Base-by-base conservation (phyloP, 2,888 invertebrate species). In the Spilosoma lubricipeda region DNA sequence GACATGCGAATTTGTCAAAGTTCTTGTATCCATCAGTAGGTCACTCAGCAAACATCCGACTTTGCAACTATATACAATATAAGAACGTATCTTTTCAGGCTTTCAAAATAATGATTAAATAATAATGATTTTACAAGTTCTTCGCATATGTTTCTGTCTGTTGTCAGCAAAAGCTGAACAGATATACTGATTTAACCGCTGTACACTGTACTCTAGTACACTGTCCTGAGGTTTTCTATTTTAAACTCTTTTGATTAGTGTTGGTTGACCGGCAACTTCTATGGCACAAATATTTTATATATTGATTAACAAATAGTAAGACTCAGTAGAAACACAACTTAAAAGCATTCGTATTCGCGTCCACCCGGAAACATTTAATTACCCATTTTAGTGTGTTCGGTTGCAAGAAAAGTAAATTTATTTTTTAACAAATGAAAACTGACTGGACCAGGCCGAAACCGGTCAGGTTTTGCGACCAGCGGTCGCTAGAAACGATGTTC, bases 401-500 rank as follows among this genome's bases (percentile, higher is more conserved):
- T 77, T 70, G 39, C 71, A 73, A 79, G 73, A 82, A 73, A 68
- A 72, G 77, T 72, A 70, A 64, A 42, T 52, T 68, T 73, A 63
- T 77, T 74, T 82, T 77, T 80, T 81, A 70, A 70, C 72, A 66
- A 76, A 75, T 73, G 66, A 79, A 79, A 75, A 71, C 67, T 48
- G 71, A 76, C 73, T 65, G 36, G 75, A 74, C 48, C 76, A 73
- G 77, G 70, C 73, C 81, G 81, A 73, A 87, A 87, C 80, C 77
- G 79, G 85, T 85, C 85, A 79, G 82, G 85, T 85, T 86, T 86
- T 82, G 83, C 88, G 85, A 81, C 82, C 85, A 88, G 87, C 87
- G 87, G 90, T 88, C 82, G 72, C 88, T 87, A 88, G 83, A 68
- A 87, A 86, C 83, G 83, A 86, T 85, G 80, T 82, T 84, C 82